phyloP scores from a whole-genome alignment of 2,113 vertebrate genomes.

The Salvelinus sp. region DNA sequence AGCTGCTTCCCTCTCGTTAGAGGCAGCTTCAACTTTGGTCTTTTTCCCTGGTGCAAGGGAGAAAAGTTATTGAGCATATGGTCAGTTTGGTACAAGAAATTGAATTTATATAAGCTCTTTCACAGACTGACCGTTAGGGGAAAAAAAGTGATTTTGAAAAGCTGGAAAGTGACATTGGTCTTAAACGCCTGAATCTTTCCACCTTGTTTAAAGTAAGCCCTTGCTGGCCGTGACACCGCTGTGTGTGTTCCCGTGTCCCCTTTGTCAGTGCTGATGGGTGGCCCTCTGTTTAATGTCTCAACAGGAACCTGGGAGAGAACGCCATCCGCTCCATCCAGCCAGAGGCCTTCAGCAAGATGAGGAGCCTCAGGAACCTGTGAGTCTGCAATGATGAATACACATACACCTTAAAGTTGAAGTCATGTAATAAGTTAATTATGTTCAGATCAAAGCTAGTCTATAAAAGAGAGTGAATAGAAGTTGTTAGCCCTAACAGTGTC shows the following conservation, averaged over 20 bases:
- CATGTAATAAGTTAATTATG: neutral
- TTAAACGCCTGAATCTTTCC: conserved; percentile 32
- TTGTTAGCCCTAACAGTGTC: neutral
- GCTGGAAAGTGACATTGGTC: too few relatives aligned
- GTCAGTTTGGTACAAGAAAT: conserved; percentile 55
- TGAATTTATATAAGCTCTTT: conserved; percentile 64
- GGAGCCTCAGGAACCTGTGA: conserved; percentile 88
- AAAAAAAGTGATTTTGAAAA: conserved; percentile 5
- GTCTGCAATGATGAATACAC: conserved; percentile 52
- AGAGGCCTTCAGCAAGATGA: conserved; percentile 89
- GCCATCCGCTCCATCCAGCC: conserved; percentile 89
- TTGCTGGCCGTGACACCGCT: neutral
- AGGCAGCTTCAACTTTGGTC: conserved; percentile 79
- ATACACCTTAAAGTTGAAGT: neutral
- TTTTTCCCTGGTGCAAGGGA: conserved; percentile 63
- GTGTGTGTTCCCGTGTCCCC: neutral
- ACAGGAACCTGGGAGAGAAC: conserved; percentile 89
- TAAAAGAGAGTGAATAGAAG: neutral
- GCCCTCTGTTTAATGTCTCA: conserved; percentile 46
- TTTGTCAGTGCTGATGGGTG: conserved; percentile 15
- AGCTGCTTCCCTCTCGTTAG: conserved; percentile 86
- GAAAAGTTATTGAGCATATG: conserved; percentile 77
- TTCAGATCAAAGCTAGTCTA: neutral
- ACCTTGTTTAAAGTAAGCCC: conserved; percentile 5
- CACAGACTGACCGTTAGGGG: too few relatives aligned